A percentile compares a stretch with the other conserved stretches of the same genome.
These are phyloP conservation scores for Abrostola tripartita DNA, from an alignment of 2,888 invertebrate species.

Conservation along the genomic window DNA sequence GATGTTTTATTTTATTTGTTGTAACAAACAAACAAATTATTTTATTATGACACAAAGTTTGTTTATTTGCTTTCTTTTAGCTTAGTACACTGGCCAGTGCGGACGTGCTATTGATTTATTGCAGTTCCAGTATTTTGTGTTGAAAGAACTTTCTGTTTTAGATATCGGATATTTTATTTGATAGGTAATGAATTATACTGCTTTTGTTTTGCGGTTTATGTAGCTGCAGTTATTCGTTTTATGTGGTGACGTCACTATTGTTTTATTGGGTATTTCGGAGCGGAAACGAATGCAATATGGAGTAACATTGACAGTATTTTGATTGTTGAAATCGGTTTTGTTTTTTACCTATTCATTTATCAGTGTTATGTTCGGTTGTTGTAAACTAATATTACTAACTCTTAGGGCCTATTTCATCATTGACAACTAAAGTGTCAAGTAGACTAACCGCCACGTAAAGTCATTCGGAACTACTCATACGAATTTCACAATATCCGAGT, in stretches of 20 bases:
- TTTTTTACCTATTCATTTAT: too few relatives aligned
- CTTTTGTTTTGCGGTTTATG: slow-evolving; percentile 21
- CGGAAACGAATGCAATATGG: too few relatives aligned
- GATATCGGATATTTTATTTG: slow-evolving; percentile 15
- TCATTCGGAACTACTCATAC: too few relatives aligned
- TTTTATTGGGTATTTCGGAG: slow-evolving; percentile 1
- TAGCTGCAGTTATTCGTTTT: slow-evolving; percentile 2
- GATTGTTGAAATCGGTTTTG: too few relatives aligned
- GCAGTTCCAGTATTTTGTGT: slow-evolving; percentile 3
- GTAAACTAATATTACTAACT: too few relatives aligned
- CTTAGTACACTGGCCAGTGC: background rate
- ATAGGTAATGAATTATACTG: slow-evolving; percentile 37
- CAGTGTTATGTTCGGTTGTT: too few relatives aligned
- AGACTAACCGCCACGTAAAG: too few relatives aligned
- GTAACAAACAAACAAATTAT: slow-evolving; percentile 11
- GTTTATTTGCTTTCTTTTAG: slow-evolving; percentile 3
- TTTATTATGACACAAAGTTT: background rate
- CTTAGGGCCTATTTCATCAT: too few relatives aligned
- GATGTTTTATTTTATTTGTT: slow-evolving; percentile 3
- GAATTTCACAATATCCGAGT: too few relatives aligned
- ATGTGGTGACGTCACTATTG: background rate
- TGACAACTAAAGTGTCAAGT: too few relatives aligned
- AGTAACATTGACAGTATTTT: too few relatives aligned
- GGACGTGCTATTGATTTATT: slow-evolving; percentile 19
- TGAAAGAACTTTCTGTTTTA: slow-evolving; percentile 13